phyloP scores from a whole-genome alignment of 2,113 vertebrate genomes.

The Galeopterus variegatus region DNA sequence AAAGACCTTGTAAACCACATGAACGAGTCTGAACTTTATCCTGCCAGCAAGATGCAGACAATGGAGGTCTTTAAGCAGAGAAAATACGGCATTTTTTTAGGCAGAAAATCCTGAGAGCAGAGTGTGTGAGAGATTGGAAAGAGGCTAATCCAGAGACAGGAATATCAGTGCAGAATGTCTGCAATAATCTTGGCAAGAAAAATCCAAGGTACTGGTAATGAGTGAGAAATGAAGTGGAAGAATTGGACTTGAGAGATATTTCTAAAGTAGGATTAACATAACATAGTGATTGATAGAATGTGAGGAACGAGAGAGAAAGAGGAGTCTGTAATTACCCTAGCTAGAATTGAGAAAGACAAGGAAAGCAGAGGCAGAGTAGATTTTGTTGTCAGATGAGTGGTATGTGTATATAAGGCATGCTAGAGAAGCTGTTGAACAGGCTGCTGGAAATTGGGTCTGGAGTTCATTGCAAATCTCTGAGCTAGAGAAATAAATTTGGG shows the following conservation, averaged over 20 bases:
- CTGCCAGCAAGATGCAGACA: constrained; percentile 38
- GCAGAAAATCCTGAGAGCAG: background rate
- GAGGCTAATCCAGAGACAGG: background rate
- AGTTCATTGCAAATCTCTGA: constrained; percentile 60
- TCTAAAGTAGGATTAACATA: constrained; percentile 10
- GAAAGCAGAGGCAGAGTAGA: background rate
- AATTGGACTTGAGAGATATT: background rate
- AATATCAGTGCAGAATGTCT: background rate
- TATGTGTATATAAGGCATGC: background rate
- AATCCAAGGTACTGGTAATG: background rate
- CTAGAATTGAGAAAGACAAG: constrained; percentile 39
- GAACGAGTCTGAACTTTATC: constrained; percentile 59
- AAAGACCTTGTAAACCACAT: constrained; percentile 64
- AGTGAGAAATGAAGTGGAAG: background rate
- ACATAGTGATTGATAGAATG: constrained; percentile 36
- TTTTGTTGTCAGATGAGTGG: constrained; percentile 13
- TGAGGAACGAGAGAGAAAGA: background rate
- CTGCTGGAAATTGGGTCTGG: constrained; percentile 51
- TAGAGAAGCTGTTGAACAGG: background rate
- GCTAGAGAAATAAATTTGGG: constrained; percentile 55
- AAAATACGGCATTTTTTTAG: background rate
- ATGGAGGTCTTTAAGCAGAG: constrained; percentile 46
- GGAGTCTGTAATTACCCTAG: background rate
- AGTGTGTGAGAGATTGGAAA: background rate
- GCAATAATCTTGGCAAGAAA: constrained; percentile 33